Evolutionary conservation across 2,113 vertebrate genomes (phyloP), one percentile per base, ranked within the genome.

Genomic region (Neodon shergylaensis): DNA sequence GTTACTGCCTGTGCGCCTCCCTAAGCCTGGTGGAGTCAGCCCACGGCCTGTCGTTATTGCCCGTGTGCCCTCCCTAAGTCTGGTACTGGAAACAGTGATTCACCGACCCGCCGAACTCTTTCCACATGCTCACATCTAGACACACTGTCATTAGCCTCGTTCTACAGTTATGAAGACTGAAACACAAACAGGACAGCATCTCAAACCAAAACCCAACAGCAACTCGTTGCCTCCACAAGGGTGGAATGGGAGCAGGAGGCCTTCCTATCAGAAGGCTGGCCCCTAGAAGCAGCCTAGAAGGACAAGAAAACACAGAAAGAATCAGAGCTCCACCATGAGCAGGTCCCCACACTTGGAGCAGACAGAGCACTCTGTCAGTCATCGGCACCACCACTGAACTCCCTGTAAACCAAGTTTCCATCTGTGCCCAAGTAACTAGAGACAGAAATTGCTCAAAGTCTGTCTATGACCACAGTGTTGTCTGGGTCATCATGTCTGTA

Each of bases 401-500:
- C 84, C 89, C 70, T 94, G n/a, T 2, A 95, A 63, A 93, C 8
- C 1, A 70, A 88, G 58, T 84, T 54, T 79, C 89, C 39, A 94
- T 44, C 61, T 28, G 31, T 89, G 63, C 84, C 54, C 70, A 90
- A 63, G 44, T 54, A 93, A n/a, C 49, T 77, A 19, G 21, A 47
- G 54, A 94, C 52, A 92, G 66, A 93, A 93, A 86, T 96, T 94
- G 39, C 84, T 78, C 65, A 96, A 95, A 44, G n/a, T 88, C 58
- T 47, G 93, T 44, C 61, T 90, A n/a, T 21, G 88, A 74, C 85
- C 94, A 31, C 26, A 93, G 42, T 92, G 88, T 77, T 77, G 36
- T 88, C 84, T 63, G 73, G 36, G 63, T 84, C 79, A 88, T 68
- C 36, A 12, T 90, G 58, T 78, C 85, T 92, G 17, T 36, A 0